phyloP scores from a whole-genome alignment of 2,113 vertebrate species.

The Ophthalmolycus amberensis region DNA sequence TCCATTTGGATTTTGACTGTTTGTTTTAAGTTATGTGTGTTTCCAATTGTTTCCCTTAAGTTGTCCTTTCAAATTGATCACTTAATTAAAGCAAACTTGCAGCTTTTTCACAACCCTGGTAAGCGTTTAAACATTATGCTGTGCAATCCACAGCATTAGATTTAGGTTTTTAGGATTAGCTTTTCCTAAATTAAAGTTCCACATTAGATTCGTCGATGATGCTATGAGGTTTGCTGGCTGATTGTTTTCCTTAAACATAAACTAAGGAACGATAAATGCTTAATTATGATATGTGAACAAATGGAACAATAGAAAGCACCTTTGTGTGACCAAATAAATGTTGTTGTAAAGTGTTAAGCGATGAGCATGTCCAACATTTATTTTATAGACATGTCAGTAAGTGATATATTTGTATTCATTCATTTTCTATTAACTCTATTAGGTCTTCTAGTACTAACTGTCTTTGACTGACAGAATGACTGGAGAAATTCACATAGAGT shows the following conservation, averaged over 20 bases:
- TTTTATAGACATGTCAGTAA: not conserved
- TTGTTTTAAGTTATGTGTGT: not conserved
- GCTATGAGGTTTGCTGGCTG: not conserved
- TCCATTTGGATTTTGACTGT: not conserved
- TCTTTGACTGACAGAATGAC: not conserved
- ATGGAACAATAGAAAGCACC: not conserved
- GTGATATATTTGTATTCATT: not conserved
- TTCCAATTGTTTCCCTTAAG: not conserved
- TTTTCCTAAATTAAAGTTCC: not conserved
- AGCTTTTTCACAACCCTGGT: not conserved
- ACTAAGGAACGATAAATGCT: not conserved
- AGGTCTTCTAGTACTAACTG: not conserved
- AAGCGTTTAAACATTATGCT: not conserved
- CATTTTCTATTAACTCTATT: not conserved
- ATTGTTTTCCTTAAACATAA: too few relatives aligned
- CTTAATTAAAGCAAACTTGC: not conserved
- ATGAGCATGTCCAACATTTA: not conserved
- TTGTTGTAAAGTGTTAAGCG: not conserved
- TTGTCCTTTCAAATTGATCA: not conserved
- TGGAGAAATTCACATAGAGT: not conserved
- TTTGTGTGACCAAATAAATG: not conserved
- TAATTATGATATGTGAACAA: not conserved
- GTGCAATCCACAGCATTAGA: not conserved
- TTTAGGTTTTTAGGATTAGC: not conserved
- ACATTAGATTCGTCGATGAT: not conserved